These are phyloP conservation scores for Jordanella pulchra DNA, from an alignment of 2,797 vertebrate genomes.

Conservation along the genomic window DNA sequence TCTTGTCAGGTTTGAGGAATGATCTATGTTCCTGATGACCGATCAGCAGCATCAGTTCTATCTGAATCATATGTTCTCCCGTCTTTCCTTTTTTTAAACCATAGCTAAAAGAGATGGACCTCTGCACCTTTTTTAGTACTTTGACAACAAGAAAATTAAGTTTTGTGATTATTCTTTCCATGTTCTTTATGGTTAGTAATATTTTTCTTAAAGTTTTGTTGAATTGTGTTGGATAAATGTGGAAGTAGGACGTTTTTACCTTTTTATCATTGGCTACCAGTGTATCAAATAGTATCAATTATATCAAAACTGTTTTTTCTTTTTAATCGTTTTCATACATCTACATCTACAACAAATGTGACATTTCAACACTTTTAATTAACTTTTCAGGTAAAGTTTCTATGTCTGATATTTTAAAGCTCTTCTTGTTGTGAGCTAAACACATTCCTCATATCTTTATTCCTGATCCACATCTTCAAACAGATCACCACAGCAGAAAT, in stretches of 20 bases:
- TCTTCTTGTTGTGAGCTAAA: constrained; percentile 35
- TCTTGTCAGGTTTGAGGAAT: background rate
- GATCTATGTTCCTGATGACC: background rate
- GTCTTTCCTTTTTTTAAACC: background rate
- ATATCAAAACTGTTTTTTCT: background rate
- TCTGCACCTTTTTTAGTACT: background rate
- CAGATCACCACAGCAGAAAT: constrained; percentile 54
- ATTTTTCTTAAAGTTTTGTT: background rate
- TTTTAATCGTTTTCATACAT: background rate
- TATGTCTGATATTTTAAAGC: background rate
- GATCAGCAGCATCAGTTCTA: background rate
- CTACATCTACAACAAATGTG: background rate
- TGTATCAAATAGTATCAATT: too few relatives aligned
- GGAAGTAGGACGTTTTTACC: too few relatives aligned
- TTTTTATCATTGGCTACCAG: too few relatives aligned
- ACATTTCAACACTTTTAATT: constrained; percentile 38
- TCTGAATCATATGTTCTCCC: background rate
- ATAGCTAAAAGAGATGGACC: background rate
- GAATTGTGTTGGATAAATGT: background rate
- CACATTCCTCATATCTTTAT: constrained; percentile 25
- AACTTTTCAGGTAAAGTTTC: constrained; percentile 6
- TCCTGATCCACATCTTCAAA: constrained; percentile 35
- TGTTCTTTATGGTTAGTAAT: background rate
- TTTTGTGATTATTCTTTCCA: background rate
- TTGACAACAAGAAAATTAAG: background rate